These are phyloP conservation scores for Orthosia cruda DNA, from an alignment of 2,888 invertebrate species.

Conservation along the genomic window DNA sequence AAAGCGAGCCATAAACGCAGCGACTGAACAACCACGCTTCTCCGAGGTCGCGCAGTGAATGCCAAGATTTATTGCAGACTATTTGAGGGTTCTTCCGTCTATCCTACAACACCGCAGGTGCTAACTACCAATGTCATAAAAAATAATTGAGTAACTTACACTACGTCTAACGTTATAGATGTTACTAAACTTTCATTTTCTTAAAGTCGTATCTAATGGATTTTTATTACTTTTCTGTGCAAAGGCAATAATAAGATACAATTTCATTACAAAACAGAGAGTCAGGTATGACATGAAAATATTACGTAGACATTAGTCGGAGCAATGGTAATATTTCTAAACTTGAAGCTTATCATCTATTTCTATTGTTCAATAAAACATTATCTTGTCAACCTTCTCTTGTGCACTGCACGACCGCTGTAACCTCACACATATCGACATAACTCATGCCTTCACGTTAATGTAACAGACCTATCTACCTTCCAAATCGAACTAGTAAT, in stretches of 20 bases:
- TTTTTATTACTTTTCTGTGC: background rate
- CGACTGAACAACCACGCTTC: slow-evolving; percentile 9
- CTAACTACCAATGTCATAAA: too few species aligned
- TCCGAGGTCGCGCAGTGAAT: background rate
- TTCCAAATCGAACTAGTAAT: slow-evolving; percentile 33
- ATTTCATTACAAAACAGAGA: too few species aligned
- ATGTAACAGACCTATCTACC: slow-evolving; percentile 1
- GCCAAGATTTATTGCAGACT: background rate
- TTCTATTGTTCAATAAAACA: background rate
- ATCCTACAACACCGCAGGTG: background rate
- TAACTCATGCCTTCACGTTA: background rate
- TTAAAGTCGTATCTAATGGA: too few species aligned
- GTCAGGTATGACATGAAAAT: too few species aligned
- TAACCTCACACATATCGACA: background rate
- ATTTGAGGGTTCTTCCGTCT: background rate
- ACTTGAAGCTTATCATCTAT: too few species aligned
- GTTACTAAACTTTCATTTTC: too few species aligned
- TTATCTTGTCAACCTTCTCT: too few species aligned
- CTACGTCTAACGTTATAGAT: too few species aligned
- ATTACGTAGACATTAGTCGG: background rate
- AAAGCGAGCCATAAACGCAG: slow-evolving; percentile 17
- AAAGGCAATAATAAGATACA: background rate
- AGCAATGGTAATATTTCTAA: too few species aligned
- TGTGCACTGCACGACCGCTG: background rate
- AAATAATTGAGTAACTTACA: too few species aligned